Percentiles rank a stretch among this genome's conserved stretches.
These are phyloP conservation scores for Drosophila basisetae DNA, from an alignment of 2,888 invertebrate genomes.

Conservation along the genomic window DNA sequence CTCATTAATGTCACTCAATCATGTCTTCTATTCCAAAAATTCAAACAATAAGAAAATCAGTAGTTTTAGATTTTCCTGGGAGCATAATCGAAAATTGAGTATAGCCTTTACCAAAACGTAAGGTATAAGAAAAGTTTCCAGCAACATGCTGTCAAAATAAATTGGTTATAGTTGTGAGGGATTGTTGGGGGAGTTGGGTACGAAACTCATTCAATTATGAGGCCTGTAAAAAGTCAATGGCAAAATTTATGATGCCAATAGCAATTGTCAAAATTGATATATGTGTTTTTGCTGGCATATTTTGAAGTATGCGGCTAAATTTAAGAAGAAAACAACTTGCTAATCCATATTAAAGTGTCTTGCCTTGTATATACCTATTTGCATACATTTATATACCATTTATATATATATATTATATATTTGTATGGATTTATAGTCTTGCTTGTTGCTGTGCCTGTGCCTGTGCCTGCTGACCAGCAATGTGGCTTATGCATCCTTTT, in stretches of 20 bases:
- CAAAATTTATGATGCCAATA: conserved; percentile 59
- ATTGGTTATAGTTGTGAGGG: conserved; percentile 4
- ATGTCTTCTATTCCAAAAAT: background rate
- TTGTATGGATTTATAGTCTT: conserved; percentile 45
- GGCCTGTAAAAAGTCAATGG: conserved; percentile 37
- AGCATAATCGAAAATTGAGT: background rate
- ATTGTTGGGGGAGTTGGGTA: conserved; percentile 9
- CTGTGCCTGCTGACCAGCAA: conserved; percentile 72
- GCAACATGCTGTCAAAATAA: conserved; percentile 40
- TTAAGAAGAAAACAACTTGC: background rate
- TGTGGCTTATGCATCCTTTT: conserved; percentile 67
- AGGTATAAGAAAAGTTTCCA: conserved; percentile 25
- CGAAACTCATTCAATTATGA: conserved; percentile 22
- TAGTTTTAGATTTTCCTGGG: background rate
- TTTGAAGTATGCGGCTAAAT: background rate
- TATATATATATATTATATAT: background rate
- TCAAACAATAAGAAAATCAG: background rate
- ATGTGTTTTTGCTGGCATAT: conserved; percentile 24
- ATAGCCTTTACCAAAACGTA: background rate
- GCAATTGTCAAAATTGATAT: conserved; percentile 52
- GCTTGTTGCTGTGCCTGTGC: conserved; percentile 77
- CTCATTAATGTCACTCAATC: background rate
- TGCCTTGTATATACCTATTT: background rate
- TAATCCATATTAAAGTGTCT: background rate
- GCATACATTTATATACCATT: too few species aligned